Percentiles rank a stretch among this genome's conserved stretches.
Conservation (phyloP, 2,888 invertebrate species). For the Mongoloraphidia duomilia region DNA sequence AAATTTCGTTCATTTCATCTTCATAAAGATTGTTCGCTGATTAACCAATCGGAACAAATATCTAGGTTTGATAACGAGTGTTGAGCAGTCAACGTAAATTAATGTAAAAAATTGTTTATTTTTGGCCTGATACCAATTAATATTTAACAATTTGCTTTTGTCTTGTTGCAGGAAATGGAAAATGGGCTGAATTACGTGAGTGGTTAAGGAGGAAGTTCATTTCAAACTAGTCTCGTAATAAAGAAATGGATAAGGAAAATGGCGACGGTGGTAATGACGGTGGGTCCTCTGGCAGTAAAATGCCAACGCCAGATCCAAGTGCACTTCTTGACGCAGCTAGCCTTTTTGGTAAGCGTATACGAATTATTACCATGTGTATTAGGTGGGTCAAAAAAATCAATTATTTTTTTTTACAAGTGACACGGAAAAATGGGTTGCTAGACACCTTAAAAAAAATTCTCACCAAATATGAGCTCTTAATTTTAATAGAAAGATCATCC, state of each 20-base stretch:
- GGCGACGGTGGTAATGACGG: conserved; percentile 43
- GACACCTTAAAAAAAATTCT: no score
- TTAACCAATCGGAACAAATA: no score
- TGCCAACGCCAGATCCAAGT: conserved; percentile 39
- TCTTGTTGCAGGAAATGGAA: conserved; percentile 23
- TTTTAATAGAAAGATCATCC: no score
- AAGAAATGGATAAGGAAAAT: conserved; percentile 70
- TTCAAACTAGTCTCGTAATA: conserved; percentile 12
- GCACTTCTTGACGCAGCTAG: conserved; percentile 69
- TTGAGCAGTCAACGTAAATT: no score
- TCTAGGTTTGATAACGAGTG: no score
- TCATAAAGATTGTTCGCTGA: no score
- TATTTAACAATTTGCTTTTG: background rate
- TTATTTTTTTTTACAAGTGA: no score
- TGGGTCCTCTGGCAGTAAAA: conserved; percentile 38
- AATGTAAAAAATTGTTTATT: no score
- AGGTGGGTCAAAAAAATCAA: conserved; percentile 3
- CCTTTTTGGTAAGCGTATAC: conserved; percentile 42
- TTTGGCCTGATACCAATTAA: no score
- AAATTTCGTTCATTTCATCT: no score
- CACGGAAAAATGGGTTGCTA: no score
- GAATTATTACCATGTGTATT: conserved; percentile 1
- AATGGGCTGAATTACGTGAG: conserved; percentile 25
- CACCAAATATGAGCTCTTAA: no score
- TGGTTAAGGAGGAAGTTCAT: background rate